Evolutionary conservation across 2,888 invertebrate species (phyloP), one percentile per base, ranked within the genome.

Genomic region (Phrixothrix hirtus): DNA sequence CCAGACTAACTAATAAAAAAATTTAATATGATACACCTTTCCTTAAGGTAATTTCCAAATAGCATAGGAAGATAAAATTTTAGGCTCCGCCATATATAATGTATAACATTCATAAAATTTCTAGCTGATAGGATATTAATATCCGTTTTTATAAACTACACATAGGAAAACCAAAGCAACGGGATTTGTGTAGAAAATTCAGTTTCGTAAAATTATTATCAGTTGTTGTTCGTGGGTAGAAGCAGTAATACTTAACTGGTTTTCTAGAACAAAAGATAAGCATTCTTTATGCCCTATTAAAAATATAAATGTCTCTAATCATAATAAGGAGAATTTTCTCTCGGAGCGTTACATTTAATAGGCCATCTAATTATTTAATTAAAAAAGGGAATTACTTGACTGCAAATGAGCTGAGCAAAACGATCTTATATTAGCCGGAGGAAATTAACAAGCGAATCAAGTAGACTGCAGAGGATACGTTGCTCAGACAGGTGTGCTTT

Each of bases 361-460:
- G 45, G 36, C 45, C 38, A 49, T 41, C 42, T 49, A 49, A 49
- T 49, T 49, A 49, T 49, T 50, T 50, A 50, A 50, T 50, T 50
- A 50, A 50, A 50, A 49, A 49, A 49, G 36, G 49, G 42, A 49
- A 49, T 49, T 49, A 49, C 49, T 49, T 42, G 38, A 49, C 49
- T 44, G 44, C 43, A 43, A 50, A 44, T 44, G 50, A 43, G 43
- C 38, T 44, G 44, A 44, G 27, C 50, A 32, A 44, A 50, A 50
- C 43, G 44, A 32, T 25, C 49, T 49, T 42, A 42, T 42, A 49
- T 49, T 49, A 49, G 49, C 35, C 35, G 50, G 38, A 44, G 50
- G 50, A 50, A 50, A 50, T 50, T 50, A 50, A 39, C 50, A 44
- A 50, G 41, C 43, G 44, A 38, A 50, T 50, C 50, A 43, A 37